Base-by-base conservation (phyloP, 1,140 invertebrate genomes). In the Cephus cinctus region DNA sequence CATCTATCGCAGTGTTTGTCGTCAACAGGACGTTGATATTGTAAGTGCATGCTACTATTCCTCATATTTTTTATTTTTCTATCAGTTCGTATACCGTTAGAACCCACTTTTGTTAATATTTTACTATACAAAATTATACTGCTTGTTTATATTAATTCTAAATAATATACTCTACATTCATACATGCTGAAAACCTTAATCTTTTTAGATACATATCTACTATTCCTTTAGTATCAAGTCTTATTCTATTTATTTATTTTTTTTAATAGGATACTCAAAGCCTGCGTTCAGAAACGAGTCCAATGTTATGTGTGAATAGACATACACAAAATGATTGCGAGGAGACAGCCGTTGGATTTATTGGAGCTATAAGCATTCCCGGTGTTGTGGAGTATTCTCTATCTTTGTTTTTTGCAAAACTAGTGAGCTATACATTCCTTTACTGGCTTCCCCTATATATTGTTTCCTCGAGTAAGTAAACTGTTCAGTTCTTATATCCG, bases 391-490 rank as follows among this genome's bases (percentile, higher is more conserved):
- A 98, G 75, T 98, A 92, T 78, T 94, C 95, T 0, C 66, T 97
- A 2, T 93, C 90, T 25, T 78, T 98, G 22, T 98, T 98, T 73
- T 98, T 98, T 76, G 90, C 94, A n/a, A 98, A 98, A 76, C 80
- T 98, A 4, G 94, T 98, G 42, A 94, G 90, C 67, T 98, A 98
- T 67, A 98, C 95, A 45, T 98, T 98, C 76, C 82, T 98, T 8
- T 98, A 90, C 70, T 98, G 96, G 95, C 78, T 98, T 54, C 96
- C 96, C 35, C 73, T 87, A 11, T 98, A 97, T 60, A 93, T 98
- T 42, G 83, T 85, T 38, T 78, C 80, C 43, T 89, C 89, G 50
- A 90, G 93, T 96, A 69, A 87, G 84, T 83, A 60, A 43, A 18
- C 5, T n/a, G n/a, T n/a, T n/a, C n/a, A n/a, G n/a, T n/a, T n/a